Evolutionary conservation across 2,113 vertebrate species (phyloP).

Genomic region (Gnathonemus echidnorhynchus): DNA sequence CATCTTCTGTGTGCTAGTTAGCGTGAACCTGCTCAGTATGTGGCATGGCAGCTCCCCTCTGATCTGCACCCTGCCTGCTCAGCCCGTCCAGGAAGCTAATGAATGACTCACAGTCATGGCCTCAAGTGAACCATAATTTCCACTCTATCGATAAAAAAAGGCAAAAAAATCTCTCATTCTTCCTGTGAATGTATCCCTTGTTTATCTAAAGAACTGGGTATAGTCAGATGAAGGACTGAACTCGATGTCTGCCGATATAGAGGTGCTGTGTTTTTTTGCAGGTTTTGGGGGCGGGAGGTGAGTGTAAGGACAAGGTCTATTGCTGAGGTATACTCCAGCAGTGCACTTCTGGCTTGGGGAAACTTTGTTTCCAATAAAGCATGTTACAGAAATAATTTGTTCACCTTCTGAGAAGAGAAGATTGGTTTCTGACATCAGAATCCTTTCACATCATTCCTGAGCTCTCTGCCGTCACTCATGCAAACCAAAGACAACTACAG

Average conservation of each 20-base stretch:
- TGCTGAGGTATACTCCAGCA: not conserved
- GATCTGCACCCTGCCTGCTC: not conserved
- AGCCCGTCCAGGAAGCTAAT: not conserved
- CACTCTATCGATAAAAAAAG: slow-evolving; percentile 1
- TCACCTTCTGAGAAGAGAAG: not conserved
- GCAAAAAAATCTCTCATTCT: not conserved
- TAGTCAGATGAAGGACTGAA: slow-evolving; percentile 3
- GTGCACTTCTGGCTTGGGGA: not conserved
- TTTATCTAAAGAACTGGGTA: not conserved
- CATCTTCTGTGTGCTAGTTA: not conserved
- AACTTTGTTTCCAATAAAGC: slow-evolving; percentile 8
- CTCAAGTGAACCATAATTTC: slow-evolving; percentile 3
- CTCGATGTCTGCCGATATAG: not conserved
- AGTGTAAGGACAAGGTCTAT: not conserved
- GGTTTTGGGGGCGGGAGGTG: not conserved
- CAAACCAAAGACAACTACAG: not conserved
- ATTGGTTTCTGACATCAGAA: not conserved
- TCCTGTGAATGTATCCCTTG: not conserved
- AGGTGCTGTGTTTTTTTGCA: not conserved
- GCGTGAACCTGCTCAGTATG: not conserved
- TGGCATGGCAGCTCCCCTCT: not conserved
- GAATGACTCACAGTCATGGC: not conserved
- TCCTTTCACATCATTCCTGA: not conserved
- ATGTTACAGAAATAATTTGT: not conserved
- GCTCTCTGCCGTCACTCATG: not conserved